phyloP scores from a whole-genome alignment of 2,797 vertebrate genomes.

The Bucorvus abyssinicus region DNA sequence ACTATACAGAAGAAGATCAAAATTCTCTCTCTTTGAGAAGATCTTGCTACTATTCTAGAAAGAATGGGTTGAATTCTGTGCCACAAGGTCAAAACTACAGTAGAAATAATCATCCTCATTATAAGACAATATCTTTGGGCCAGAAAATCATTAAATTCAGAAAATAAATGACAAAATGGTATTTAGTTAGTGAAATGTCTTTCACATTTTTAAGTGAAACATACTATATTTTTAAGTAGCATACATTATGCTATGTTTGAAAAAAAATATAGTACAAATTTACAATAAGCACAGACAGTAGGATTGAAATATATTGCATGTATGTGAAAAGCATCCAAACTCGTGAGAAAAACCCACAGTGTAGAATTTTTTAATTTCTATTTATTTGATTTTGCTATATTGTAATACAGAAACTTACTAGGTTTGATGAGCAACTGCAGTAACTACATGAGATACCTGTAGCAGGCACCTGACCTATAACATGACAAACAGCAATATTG shows the following conservation, averaged over 20 bases:
- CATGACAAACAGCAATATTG: neutral
- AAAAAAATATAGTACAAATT: neutral
- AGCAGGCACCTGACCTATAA: neutral
- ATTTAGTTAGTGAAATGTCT: neutral
- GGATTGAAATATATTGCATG: neutral
- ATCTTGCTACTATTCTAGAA: neutral
- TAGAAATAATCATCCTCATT: neutral
- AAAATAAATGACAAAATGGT: neutral
- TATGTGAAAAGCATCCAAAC: neutral
- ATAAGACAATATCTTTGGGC: neutral
- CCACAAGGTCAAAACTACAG: neutral
- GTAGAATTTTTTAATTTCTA: neutral
- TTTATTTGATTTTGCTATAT: neutral
- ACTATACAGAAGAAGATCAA: neutral
- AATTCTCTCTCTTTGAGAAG: neutral
- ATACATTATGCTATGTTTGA: neutral
- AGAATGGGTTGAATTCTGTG: neutral
- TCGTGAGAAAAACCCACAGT: rapidly evolving
- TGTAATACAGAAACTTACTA: neutral
- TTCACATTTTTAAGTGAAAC: neutral
- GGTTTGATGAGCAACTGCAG: neutral
- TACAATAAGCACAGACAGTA: neutral
- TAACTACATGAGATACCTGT: neutral
- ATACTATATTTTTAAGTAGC: neutral
- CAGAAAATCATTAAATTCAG: neutral